Evolutionary conservation across 2,888 invertebrate genomes (phyloP).

Genomic region (Drosophila meridionalis): DNA sequence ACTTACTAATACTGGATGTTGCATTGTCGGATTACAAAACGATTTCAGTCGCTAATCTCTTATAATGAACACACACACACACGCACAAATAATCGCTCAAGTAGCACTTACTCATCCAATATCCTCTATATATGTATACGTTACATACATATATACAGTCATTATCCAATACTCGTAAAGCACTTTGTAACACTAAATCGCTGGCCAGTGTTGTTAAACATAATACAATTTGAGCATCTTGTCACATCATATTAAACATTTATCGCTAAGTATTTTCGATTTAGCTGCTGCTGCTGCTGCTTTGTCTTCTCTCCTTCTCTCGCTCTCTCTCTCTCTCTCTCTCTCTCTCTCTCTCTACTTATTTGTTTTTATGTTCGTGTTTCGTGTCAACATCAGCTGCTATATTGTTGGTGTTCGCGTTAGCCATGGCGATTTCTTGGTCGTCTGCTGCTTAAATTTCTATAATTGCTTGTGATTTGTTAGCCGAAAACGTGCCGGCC

Average conservation of each 20-base stretch:
- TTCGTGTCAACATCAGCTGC: constrained; percentile 78
- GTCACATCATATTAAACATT: constrained; percentile 75
- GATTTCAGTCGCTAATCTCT: constrained; percentile 77
- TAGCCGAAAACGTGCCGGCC: constrained; percentile 75
- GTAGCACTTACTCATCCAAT: constrained; percentile 33
- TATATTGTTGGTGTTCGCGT: constrained; percentile 35
- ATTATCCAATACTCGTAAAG: constrained; percentile 40
- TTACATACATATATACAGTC: neutral
- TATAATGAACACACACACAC: constrained; percentile 70
- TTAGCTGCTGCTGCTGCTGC: constrained; percentile 36
- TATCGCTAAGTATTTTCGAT: constrained; percentile 75
- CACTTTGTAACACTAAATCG: neutral
- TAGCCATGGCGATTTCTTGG: constrained; percentile 28
- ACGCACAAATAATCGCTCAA: constrained; percentile 73
- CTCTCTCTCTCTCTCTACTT: neutral
- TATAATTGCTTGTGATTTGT: constrained; percentile 81
- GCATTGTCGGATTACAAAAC: constrained; percentile 69
- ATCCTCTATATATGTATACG: neutral
- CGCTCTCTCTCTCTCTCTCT: neutral
- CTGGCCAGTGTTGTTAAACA: constrained; percentile 14
- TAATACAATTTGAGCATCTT: constrained; percentile 53
- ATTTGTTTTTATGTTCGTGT: constrained; percentile 51
- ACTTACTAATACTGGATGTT: constrained; percentile 23
- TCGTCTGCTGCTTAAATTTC: constrained; percentile 79
- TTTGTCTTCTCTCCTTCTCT: neutral